Conservation (phyloP, 2,888 invertebrate genomes). For the Lypha dubia region DNA sequence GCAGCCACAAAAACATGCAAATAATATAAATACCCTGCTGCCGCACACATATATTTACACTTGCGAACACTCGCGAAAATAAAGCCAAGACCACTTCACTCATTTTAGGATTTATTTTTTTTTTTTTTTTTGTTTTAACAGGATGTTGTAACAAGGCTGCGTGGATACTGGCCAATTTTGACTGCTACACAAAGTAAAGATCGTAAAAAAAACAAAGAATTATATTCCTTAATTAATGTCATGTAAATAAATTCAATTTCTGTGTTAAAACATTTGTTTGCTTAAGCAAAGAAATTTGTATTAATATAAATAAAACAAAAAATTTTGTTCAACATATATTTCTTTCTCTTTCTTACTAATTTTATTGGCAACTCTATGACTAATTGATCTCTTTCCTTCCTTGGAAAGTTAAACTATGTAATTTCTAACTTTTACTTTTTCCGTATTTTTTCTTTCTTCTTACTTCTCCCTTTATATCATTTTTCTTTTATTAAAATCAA, state of each 20-base stretch:
- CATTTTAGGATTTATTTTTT: too few relatives aligned
- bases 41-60: neutral
- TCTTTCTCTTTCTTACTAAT: neutral
- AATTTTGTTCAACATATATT: neutral
- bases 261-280: neutral
- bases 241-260: neutral
- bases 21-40: conserved; percentile 4
- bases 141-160: neutral
- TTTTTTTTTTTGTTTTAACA: too few relatives aligned
- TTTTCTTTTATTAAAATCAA: conserved; percentile 29
- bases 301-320: neutral
- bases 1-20: conserved; percentile 27
- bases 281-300: neutral
- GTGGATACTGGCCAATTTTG: neutral
- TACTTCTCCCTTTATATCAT: neutral
- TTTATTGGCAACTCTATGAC: neutral
- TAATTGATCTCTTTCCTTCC: neutral
- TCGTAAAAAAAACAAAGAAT: neutral
- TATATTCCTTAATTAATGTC: too few relatives aligned
- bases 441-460: neutral
- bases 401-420: neutral
- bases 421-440: neutral
- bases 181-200: neutral
- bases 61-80: neutral
- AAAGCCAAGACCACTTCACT: too few relatives aligned